Evolutionary conservation across 2,888 invertebrate species (phyloP), one percentile per base, ranked within the genome.

Genomic region (Allophyes oxyacanthae): DNA sequence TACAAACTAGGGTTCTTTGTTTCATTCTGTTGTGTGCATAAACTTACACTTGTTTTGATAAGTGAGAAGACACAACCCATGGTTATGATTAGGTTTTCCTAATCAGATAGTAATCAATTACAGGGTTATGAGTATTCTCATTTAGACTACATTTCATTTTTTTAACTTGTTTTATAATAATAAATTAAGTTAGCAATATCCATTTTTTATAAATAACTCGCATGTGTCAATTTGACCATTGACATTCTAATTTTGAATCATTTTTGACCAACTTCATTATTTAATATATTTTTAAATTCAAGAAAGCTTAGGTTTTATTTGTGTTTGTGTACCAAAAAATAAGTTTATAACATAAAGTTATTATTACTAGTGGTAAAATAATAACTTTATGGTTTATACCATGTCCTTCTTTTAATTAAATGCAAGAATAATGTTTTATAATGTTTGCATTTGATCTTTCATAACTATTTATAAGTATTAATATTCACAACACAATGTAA

Each of bases 11-110:
- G 8, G 33, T 34, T 20, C 20, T 33, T 3, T 34, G 33, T 6
- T 40, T 10, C n/a, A 14, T 11, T 25, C 4, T 33, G 13, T 14
- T 33, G 15, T 53, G 20, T 40, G n/a, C 41, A 51, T 20, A 20
- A 20, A 20, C 74, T 75, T 75, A 75, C 74, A 54, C 57, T n/a
- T 41, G 73, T 68, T 62, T 76, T 75, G 10, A 76, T 0, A 3
- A 76, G 1, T 13, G 61, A 37, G 0, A 57, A 32, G 0, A 64
- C 0, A 42, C 53, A 67, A 46, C 73, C 67, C 74, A 75, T 75
- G 28, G 6, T 48, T 48, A 6, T 14, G 44, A 34, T 33, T 52
- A 13, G 14, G 37, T 34, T 8, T 15, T 37, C 15, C 15, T 51
- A 15, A 36, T 37, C 28, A 15, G 6, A 28, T 30, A 40, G 43